Evolutionary conservation across 1,140 invertebrate genomes (phyloP).

Genomic region (Pogonus chalceus): DNA sequence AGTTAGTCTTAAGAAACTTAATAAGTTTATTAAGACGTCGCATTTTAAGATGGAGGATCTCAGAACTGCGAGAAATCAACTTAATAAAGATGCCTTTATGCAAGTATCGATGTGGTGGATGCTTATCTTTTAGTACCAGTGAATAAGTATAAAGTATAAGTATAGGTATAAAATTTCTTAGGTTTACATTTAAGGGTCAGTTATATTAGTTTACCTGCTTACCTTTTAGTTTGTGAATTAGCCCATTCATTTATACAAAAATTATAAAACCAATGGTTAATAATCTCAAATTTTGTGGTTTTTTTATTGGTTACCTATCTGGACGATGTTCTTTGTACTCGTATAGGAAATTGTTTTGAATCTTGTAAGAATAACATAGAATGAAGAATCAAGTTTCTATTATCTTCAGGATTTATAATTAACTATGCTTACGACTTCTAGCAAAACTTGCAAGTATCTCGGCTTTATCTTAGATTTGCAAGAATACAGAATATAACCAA

Average conservation of each 20-base stretch:
- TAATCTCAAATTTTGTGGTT: constrained; percentile 6
- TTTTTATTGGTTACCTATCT: constrained; percentile 12
- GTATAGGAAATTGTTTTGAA: constrained; percentile 10
- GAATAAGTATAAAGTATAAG: constrained; percentile 1
- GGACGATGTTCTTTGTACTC: constrained; percentile 17
- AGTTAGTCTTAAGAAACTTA: constrained; percentile 15
- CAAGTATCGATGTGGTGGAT: too few relatives aligned
- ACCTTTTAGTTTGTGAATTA: constrained; percentile 8
- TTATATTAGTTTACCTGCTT: too few relatives aligned
- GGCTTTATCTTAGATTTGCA: too few relatives aligned
- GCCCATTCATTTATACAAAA: constrained; percentile 11
- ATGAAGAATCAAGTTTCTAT: not conserved
- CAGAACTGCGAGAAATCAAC: constrained; percentile 10
- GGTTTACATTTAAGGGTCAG: constrained; percentile 10
- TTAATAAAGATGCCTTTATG: constrained; percentile 5
- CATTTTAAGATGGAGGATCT: constrained; percentile 18
- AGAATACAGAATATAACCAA: too few relatives aligned
- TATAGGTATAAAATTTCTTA: constrained; percentile 16
- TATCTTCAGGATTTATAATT: constrained; percentile 8
- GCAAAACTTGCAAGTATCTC: too few relatives aligned
- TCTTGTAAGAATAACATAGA: constrained; percentile 12
- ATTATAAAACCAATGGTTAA: constrained; percentile 9
- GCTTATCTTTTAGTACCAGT: constrained; percentile 2
- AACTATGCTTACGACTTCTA: too few relatives aligned
- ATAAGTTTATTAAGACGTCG: constrained; percentile 10